Percentiles rank a stretch among this genome's conserved stretches.
phyloP scores from a whole-genome alignment of 2,888 invertebrate genomes.

The Cantharis rustica region DNA sequence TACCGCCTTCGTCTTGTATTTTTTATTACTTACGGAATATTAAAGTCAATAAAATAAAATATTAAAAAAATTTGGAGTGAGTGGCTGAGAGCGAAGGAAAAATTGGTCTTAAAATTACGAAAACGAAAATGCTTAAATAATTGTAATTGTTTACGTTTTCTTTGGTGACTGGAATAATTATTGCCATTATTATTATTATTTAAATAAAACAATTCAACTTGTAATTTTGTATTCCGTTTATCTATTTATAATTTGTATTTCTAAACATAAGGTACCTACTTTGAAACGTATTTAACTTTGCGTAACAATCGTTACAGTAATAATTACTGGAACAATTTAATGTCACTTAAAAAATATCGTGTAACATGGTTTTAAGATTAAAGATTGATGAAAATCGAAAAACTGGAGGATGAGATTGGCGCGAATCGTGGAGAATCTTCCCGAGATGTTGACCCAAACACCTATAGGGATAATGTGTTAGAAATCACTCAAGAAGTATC shows the following conservation, averaged over 20 bases:
- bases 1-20: neutral
- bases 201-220: conserved; percentile 25
- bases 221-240: conserved; percentile 17
- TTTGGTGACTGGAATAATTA: conserved; percentile 19
- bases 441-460: conserved; percentile 21
- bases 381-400: neutral
- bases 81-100: neutral
- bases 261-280: conserved; percentile 14
- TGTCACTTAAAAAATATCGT: neutral
- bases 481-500: conserved; percentile 32
- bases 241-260: conserved; percentile 25
- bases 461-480: conserved; percentile 26
- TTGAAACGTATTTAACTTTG: neutral
- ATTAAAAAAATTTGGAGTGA: neutral
- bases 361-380: neutral
- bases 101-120: neutral
- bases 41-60: neutral
- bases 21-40: neutral
- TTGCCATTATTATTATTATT: conserved; percentile 15
- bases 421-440: neutral
- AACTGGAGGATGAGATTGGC: neutral
- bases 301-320: neutral
- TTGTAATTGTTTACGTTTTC: conserved; percentile 21
- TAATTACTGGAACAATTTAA: neutral
- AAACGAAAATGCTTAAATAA: conserved; percentile 9